Evolutionary conservation across 2,797 vertebrate species (phyloP), one percentile per base, ranked within the genome.

Genomic region (Siniperca undulata): DNA sequence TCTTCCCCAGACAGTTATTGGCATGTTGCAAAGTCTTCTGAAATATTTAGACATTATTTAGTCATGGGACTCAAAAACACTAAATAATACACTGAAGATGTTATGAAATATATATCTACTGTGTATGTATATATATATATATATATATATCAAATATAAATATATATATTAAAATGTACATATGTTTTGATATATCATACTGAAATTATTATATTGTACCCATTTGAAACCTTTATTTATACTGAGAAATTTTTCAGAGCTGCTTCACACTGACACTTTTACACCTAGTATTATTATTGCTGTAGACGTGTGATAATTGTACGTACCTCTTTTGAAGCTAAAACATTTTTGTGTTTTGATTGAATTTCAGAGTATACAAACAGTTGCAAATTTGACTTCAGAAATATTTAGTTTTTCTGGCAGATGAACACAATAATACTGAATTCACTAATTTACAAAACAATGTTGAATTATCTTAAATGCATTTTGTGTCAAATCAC

Each of bases 11-110:
- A 66, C 58, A 11, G 2, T 27, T 27, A 40, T 9, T n/a, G 27
- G 6, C 22, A 22, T 50, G 46, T 17, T 36, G 27, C 3, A 65
- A 46, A 64, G 38, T 53, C 76, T 52, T 73, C 16, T 46, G 62
- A 76, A 76, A 64, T 7, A 74, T 73, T 61, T 53, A 34, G 7
- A 46, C 50, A 30, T 30, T 30, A 30, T 30, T 30, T 30, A 12
- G 9, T 68, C 46, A 48, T 11, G 62, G 22, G 78, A 53, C n/a
- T 42, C 34, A 48, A 53, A 53, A 19, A 38, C 46, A 34, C 44
- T 53, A 40, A 58, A 59, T 70, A n/a, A 66, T 7, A 58, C 3
- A 16, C 24, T 59, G n/a, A 74, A 59, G 14, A 72, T 40, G 20
- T 70, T 42, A 3, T 22, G 4, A 4, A 11, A 24, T 24, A 16